These are phyloP conservation scores for Scaptomyza graminum DNA, from an alignment of 1,140 invertebrate genomes.

Conservation along the genomic window DNA sequence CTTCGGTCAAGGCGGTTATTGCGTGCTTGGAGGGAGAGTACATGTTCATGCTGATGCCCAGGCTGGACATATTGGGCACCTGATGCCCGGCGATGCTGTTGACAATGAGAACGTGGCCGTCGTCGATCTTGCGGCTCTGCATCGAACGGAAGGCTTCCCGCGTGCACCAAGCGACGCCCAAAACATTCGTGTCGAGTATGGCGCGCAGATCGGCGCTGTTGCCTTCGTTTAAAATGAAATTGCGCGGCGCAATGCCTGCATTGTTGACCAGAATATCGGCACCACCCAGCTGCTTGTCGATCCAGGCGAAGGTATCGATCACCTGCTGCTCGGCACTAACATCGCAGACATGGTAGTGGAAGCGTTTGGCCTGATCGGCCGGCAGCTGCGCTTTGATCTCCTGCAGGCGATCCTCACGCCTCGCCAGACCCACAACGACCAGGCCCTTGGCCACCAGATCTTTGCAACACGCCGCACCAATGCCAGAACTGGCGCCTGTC, in stretches of 20 bases:
- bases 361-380: conserved; percentile 70
- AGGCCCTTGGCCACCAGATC: conserved; percentile 85
- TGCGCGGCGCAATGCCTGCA: conserved; percentile 85
- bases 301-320: conserved; percentile 87
- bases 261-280: conserved; percentile 91
- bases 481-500: conserved; percentile 85
- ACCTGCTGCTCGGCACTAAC: conserved; percentile 88
- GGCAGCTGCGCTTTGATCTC: conserved; percentile 76
- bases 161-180: conserved; percentile 88
- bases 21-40: conserved; percentile 89
- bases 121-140: conserved; percentile 86
- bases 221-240: conserved; percentile 13
- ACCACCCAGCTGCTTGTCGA: conserved; percentile 86
- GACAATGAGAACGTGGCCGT: conserved; percentile 90
- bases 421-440: conserved; percentile 88
- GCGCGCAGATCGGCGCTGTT: conserved; percentile 54
- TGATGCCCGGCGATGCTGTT: conserved; percentile 86
- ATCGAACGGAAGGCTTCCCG: conserved; percentile 88
- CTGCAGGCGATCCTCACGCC: conserved; percentile 85
- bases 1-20: conserved; percentile 87
- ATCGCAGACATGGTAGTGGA: conserved; percentile 86
- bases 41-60: conserved; percentile 70
- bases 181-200: conserved; percentile 87
- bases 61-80: conserved; percentile 74
- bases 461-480: conserved; percentile 84